Evolutionary conservation across 2,888 invertebrate genomes (phyloP), one percentile per base, ranked within the genome.

Genomic region (Therioaphis trifolii): DNA sequence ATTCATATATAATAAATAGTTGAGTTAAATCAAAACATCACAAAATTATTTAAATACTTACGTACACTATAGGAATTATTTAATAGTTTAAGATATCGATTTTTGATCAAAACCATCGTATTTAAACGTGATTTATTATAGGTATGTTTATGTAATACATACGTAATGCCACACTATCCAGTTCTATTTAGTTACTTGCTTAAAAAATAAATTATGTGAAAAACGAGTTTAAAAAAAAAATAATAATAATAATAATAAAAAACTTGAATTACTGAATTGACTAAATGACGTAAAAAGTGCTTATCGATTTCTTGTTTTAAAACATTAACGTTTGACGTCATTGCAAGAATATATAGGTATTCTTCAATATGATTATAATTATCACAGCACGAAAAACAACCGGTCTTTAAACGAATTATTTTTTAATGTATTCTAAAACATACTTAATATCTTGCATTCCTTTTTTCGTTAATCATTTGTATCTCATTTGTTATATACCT

Each of bases 171-270:
- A 21, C 27, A 46, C 58, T 27, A 71, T 71, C 71, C 71, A 71
- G 71, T 71, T 71, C 46, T 27, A 71, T 71, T 71, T 71, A 69
- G 27, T 69, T 4, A 14, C 18, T 18, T 43, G 27, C 24, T 46
- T 24, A 71, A 24, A 71, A 71, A 71, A 2, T 27, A 46, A 46
- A 15, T 71, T 46, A 46, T 46, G 27, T 27, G 24, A 24, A 71
- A 71, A 71, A 71, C 71, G 71, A 46, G 71, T 69, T 69, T 69
- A 24, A 15, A 69, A 69, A 14, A 66, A 40, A 46, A 69, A 46
- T 15, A n/a, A n/a, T n/a, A n/a, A n/a, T 35, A 35, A 35, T 35
- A 35, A 35, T 35, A 35, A 35, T 5, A 35, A 35, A 27, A 71
- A 71, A 71, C 71, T 71, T 27, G 46, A 18, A 71, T 71, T 43